Percentiles rank a stretch among this genome's conserved stretches.
phyloP scores from a whole-genome alignment of 2,113 vertebrate species.

The Ophiodon elongatus region DNA sequence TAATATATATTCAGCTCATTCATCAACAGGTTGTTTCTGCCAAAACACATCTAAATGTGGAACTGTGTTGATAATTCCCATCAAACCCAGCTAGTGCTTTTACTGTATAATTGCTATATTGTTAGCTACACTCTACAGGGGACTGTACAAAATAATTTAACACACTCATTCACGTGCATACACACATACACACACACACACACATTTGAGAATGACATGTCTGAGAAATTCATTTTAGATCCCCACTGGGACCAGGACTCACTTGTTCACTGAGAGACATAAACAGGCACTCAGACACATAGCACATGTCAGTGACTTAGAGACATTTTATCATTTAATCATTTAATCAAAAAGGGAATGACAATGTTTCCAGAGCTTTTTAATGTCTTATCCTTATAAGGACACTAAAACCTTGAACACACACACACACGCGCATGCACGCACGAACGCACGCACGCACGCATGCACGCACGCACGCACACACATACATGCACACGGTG shows the following conservation, averaged over 20 bases:
- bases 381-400: conserved; percentile 37
- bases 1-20: conserved; percentile 14
- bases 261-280: conserved; percentile 25
- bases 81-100: conserved; percentile 47
- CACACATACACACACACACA: background rate
- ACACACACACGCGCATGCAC: background rate
- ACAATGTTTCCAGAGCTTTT: conserved; percentile 16
- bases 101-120: conserved; percentile 61
- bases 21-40: conserved; percentile 60
- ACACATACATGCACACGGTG: conserved; percentile 30
- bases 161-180: conserved; percentile 4
- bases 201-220: conserved; percentile 50
- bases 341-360: too few species aligned
- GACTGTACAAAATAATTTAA: conserved; percentile 52
- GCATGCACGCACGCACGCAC: conserved; percentile 5
- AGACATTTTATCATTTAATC: too few species aligned
- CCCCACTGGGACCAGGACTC: conserved; percentile 49
- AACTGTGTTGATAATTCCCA: conserved; percentile 64
- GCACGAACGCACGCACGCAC: background rate
- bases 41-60: conserved; percentile 55
- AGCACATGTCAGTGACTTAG: conserved; percentile 16
- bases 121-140: conserved; percentile 56
- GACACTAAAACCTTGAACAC: conserved; percentile 23
- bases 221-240: conserved; percentile 65
- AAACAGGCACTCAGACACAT: background rate